These are phyloP conservation scores for Drosophila sordidapex DNA, from an alignment of 2,888 invertebrate species.

Conservation along the genomic window DNA sequence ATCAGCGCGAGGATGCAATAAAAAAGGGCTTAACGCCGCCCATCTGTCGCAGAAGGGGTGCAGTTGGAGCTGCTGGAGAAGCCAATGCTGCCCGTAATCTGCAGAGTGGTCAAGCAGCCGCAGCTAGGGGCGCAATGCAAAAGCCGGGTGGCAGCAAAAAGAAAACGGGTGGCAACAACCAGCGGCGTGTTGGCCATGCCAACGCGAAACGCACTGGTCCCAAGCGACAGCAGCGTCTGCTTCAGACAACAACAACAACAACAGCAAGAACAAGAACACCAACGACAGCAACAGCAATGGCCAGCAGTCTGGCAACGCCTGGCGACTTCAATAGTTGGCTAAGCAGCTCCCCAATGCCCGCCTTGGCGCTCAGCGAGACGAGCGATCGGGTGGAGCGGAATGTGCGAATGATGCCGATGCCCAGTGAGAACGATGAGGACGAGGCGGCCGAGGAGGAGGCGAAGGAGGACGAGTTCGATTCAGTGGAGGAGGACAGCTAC, in stretches of 20 bases:
- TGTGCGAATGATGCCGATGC: slow-evolving; percentile 69
- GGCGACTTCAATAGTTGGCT: slow-evolving; percentile 47
- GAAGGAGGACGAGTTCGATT: slow-evolving; percentile 45
- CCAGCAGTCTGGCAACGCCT: slow-evolving; percentile 57
- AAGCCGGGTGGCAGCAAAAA: slow-evolving; percentile 23
- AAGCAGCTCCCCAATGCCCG: slow-evolving; percentile 71
- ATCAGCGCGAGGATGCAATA: slow-evolving; percentile 44
- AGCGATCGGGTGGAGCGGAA: slow-evolving; percentile 82
- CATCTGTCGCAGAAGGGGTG: slow-evolving; percentile 59
- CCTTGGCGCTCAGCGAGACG: slow-evolving; percentile 71
- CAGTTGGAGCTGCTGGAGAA: neutral
- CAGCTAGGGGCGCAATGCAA: slow-evolving; percentile 12
- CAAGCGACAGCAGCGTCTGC: slow-evolving; percentile 38
- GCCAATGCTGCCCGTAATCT: neutral
- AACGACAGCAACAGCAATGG: slow-evolving; percentile 61
- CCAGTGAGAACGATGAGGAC: slow-evolving; percentile 28
- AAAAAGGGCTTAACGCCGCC: slow-evolving; percentile 49
- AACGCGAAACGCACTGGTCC: slow-evolving; percentile 52
- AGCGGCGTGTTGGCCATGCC: slow-evolving; percentile 41
- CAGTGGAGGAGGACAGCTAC: slow-evolving; percentile 68
- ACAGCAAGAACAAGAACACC: slow-evolving; percentile 30
- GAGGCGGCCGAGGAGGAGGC: slow-evolving; percentile 41
- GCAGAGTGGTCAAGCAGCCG: neutral
- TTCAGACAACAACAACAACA: slow-evolving; percentile 16
- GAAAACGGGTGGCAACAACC: slow-evolving; percentile 28